Evolutionary conservation across 30 jellyfish, hydroid and myxozoan species (phyloP), one percentile per base, ranked within the genome.

Genomic region (Phacellophora camtschatica): DNA sequence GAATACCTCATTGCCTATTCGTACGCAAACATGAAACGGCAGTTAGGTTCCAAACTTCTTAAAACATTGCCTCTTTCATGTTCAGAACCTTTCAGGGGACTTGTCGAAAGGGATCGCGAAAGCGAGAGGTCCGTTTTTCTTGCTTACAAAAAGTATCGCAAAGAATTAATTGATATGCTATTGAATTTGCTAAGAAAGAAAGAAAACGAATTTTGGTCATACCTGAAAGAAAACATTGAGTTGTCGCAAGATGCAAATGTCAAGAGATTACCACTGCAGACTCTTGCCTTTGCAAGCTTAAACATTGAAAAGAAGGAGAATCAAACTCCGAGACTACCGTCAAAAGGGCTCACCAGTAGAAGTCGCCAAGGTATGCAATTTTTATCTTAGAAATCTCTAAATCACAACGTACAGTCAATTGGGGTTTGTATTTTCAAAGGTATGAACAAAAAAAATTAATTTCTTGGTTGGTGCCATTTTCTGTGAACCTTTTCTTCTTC

Each of bases 1-100:
- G 98, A 90, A 65, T 90, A 90, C 68, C 84, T 90, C 0, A 30
- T 90, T 22, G 94, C 91, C 3, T 18, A 50, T 15, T 65, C 98
- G 12, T 90, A 90, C 41, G 89, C 83, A 7, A 59, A 83, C 59
- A 83, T 90, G 95, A 90, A 78, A 55, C 82, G 34, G 36, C 74
- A 67, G 80, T 72, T 84, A 68, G 56, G 79, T 51, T 41, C 31
- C 12, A 27, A 54, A 23, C 20, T 72, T 27, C 66, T 90, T 61
- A 76, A 86, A 51, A 79, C 88, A 48, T 71, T 90, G 28, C 98
- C 98, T 9, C 48, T 90, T 19, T 72, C 98, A 4, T 37, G 83
- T 41, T 36, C 74, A 6, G 96, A 84, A 15, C 51, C 83, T 23
- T 84, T 66, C 37, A 86, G 98, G 22, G 98, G 98, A 2, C 89